These are phyloP conservation scores for Coilia nasus DNA, from an alignment of 2,797 vertebrate species.

Conservation along the genomic window DNA sequence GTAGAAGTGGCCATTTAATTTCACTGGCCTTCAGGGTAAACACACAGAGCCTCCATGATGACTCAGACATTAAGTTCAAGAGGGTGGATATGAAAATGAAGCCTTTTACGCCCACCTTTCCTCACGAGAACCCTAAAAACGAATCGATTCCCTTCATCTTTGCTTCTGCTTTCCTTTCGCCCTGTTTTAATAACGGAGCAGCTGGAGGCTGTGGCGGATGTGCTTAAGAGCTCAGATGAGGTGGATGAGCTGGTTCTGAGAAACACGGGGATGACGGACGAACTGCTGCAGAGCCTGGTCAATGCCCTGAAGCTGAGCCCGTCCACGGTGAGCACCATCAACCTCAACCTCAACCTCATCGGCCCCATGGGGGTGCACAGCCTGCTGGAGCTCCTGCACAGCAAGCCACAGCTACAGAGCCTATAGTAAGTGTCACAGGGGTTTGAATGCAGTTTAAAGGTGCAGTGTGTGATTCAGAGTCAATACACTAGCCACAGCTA, in stretches of 20 bases:
- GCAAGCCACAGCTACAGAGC: slow-evolving; percentile 73
- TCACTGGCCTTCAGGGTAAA: not conserved
- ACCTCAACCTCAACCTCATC: slow-evolving; percentile 83
- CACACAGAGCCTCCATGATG: not conserved
- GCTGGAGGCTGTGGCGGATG: slow-evolving; percentile 74
- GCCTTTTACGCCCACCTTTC: no score
- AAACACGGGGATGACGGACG: slow-evolving; percentile 81
- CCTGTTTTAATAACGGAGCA: slow-evolving; percentile 36
- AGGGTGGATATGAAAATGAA: no score
- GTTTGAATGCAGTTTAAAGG: not conserved
- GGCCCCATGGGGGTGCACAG: slow-evolving; percentile 74
- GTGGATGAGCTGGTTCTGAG: slow-evolving; percentile 82
- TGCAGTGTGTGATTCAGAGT: not conserved
- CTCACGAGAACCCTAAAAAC: no score
- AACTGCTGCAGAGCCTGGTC: slow-evolving; percentile 70
- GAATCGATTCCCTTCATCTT: no score
- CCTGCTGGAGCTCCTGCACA: slow-evolving; percentile 74
- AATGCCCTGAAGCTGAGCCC: slow-evolving; percentile 70
- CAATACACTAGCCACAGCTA: slow-evolving; percentile 57
- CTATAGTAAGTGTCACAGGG: slow-evolving; percentile 73
- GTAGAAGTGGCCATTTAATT: not conserved
- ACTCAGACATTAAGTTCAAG: no score
- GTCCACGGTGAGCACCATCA: slow-evolving; percentile 77
- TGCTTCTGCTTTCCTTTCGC: not conserved
- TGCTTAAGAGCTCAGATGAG: slow-evolving; percentile 73